phyloP scores from a whole-genome alignment of 1,140 invertebrate genomes.

The Teleogryllus occipitalis region DNA sequence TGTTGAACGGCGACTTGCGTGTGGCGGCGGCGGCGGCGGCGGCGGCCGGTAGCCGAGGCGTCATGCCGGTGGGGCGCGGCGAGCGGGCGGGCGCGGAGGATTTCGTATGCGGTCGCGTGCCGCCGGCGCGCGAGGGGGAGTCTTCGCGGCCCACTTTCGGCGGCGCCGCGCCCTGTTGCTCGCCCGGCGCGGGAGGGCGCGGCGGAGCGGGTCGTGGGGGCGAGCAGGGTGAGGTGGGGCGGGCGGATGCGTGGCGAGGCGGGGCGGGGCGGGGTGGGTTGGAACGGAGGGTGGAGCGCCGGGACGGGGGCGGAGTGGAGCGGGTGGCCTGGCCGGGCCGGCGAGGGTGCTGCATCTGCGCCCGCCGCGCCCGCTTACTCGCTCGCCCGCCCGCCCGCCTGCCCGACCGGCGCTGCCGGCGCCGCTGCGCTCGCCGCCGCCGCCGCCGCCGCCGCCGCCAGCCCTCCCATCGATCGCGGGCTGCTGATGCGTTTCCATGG shows the following conservation, averaged over 20 bases:
- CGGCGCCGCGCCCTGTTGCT: neutral
- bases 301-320: no score
- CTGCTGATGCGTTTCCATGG: constrained; percentile 2
- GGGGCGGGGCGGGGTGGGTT: neutral
- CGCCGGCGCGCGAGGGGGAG: no score
- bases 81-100: neutral
- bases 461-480: neutral
- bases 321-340: neutral
- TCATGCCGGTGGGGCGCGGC: neutral
- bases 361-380: neutral
- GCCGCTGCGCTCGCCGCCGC: no score
- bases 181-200: no score
- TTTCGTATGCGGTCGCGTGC: neutral
- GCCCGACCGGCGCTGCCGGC: neutral
- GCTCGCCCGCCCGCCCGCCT: neutral
- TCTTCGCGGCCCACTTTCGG: neutral
- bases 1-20: neutral
- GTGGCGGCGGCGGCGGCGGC: no score
- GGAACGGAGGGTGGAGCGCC: no score
- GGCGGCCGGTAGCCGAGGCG: neutral
- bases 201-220: no score
- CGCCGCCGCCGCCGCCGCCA: neutral
- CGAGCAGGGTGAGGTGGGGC: neutral
- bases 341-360: neutral
- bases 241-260: no score